Conservation (phyloP, 2,888 invertebrate genomes). For the Oscheius sp. region DNA sequence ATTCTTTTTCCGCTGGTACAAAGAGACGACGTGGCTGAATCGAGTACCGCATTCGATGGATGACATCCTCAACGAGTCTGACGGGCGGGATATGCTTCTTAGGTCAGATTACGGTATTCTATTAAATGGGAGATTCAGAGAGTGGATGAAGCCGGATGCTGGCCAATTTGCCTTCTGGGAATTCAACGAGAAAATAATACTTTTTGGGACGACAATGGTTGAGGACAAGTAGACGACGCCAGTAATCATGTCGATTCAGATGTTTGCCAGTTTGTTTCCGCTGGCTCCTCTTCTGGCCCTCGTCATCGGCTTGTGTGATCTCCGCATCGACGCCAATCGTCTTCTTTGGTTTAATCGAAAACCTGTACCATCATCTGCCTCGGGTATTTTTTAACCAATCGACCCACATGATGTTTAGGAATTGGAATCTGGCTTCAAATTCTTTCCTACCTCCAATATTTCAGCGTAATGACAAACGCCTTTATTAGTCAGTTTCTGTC, state of each 20-base stretch:
- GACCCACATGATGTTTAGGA: constrained; percentile 31
- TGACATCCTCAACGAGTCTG: constrained; percentile 37
- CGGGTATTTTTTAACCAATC: constrained; percentile 29
- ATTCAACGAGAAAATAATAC: constrained; percentile 76
- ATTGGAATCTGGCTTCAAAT: constrained; percentile 76
- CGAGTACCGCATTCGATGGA: constrained; percentile 37
- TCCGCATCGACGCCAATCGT: constrained; percentile 63
- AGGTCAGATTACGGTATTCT: too few relatives aligned
- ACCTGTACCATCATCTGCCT: constrained; percentile 70
- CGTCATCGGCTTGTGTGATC: constrained; percentile 74
- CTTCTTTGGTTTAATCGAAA: constrained; percentile 73
- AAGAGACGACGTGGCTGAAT: constrained; percentile 31
- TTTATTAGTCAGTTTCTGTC: constrained; percentile 72
- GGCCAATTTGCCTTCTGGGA: constrained; percentile 76
- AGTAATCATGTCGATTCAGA: constrained; percentile 63
- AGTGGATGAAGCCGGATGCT: constrained; percentile 74
- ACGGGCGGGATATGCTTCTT: constrained; percentile 59
- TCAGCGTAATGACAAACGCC: constrained; percentile 76
- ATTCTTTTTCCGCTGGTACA: constrained; percentile 24
- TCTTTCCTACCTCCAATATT: constrained; percentile 75
- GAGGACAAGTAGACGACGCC: neutral
- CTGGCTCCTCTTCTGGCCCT: constrained; percentile 76
- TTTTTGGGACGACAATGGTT: constrained; percentile 74
- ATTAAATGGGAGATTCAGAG: constrained; percentile 63
- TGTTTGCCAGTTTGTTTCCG: constrained; percentile 76